Base-by-base conservation (phyloP, 2,888 invertebrate genomes). In the Euphydryas editha region DNA sequence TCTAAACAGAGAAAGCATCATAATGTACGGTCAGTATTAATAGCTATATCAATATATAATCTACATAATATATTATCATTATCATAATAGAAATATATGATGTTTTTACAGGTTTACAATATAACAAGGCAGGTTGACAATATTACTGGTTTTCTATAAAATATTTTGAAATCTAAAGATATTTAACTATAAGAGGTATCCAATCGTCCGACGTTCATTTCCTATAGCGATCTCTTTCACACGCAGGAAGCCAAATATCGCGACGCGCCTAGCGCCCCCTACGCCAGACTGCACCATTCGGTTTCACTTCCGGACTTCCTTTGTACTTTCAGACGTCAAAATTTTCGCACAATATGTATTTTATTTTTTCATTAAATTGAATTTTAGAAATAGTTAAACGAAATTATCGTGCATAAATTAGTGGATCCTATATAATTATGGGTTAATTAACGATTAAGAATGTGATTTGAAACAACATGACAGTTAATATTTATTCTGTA, bases 231-330 rank as follows among this genome's bases (percentile, higher is more conserved):
- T 80, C 81, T 74, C 81, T 69, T 77, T 76, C 74, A 69, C 77
- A 75, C 78, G 78, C 79, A 85, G 88, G 88, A 88, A 85, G 80
- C 84, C 84, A 87, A 84, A 83, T 86, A 86, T 85, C 82, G 81
- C 63, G 54, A 21, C 17, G 24, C 82, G 82, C 71, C 78, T 79
- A 79, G 78, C 54, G 76, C 76, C 81, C 81, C 80, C 83, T 83
- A 80, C 79, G 79, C 79, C 86, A 87, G 87, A 86, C 88, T 87
- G 87, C 81, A 81, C 75, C 83, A 75, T 89, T 89, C 90, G 88
- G 82, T 85, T 82, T 76, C 78, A 84, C 85, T 83, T 88, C 86
- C 88, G 82, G 78, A 76, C 80, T 82, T 82, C 81, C 78, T 80
- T 68, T 68, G 13, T 59, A 62, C 60, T 56, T 59, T 60, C 57